Evolutionary conservation across 2,888 invertebrate genomes (phyloP).

Genomic region (Ypsolopha scabrella): DNA sequence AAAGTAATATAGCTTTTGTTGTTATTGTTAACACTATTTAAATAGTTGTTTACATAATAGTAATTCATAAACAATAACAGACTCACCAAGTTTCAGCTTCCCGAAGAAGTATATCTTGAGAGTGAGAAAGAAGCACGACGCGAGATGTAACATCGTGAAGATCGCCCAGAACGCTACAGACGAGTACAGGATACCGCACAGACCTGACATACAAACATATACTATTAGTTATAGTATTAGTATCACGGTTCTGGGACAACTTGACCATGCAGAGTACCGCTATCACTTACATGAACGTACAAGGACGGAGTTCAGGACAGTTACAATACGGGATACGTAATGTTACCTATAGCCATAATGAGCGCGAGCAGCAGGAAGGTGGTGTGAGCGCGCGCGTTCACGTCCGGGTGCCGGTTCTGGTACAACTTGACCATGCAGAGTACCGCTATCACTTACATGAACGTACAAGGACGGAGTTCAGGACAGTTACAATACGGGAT

Average conservation of each 20-base stretch:
- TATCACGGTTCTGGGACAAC: conserved; percentile 88
- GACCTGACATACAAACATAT: conserved; percentile 45
- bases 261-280: conserved; percentile 88
- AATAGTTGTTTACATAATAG: too few relatives aligned
- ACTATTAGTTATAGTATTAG: too few relatives aligned
- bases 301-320: too few relatives aligned
- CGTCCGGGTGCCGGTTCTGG: too few relatives aligned
- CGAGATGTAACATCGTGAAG: conserved; percentile 78
- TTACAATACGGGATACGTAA: too few relatives aligned
- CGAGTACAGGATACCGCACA: conserved; percentile 76
- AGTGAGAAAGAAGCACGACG: conserved; percentile 74
- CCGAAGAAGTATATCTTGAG: conserved; percentile 83
- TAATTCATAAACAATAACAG: not conserved
- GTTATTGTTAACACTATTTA: too few relatives aligned
- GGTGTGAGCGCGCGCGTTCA: too few relatives aligned
- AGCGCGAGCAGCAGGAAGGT: too few relatives aligned
- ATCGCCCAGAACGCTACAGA: conserved; percentile 76
- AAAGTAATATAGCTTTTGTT: too few relatives aligned
- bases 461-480: too few relatives aligned
- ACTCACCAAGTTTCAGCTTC: conserved; percentile 74
- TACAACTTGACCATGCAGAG: conserved; percentile 89
- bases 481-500: too few relatives aligned
- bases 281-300: conserved; percentile 95
- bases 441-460: conserved; percentile 93
- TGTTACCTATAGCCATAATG: conserved; percentile 12